Base-by-base conservation (phyloP, 92 coral and sea anemone genomes). In the Palythoa grandis region DNA sequence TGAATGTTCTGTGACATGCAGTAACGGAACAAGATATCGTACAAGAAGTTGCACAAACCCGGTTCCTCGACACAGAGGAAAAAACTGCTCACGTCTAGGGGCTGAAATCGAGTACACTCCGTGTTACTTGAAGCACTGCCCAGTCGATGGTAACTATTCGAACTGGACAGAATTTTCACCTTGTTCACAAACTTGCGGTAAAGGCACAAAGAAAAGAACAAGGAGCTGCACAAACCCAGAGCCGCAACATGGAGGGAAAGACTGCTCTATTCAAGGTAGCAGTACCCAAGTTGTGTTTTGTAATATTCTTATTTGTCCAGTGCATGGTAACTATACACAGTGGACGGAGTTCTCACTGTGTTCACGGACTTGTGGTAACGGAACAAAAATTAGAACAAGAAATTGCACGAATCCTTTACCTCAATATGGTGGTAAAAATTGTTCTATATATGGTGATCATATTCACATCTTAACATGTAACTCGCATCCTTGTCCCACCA, bases 281-380 rank as follows among this genome's bases (percentile, higher is more conserved):
- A 52, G 40, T 66, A 50, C 58, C 17, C 71, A 83, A 15, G 52
- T 35, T 66, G 78, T 66, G 4, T 13, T 82, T 5, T 88, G 91
- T n/a, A 39, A 61, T 63, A 40, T 38, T 11, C n/a, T n/a, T 5
- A 78, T 76, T 1, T 88, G 91, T 76, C 91, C 91, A 39, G 25
- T 88, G 11, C 87, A 88, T 70, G 91, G 91, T 4, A 84, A 84
- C 37, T 89, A 69, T 71, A 52, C 88, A 16, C 80, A 89, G n/a
- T 89, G 91, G 91, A 52, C 88, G 14, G 67, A 54, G 10, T 89
- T 89, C 57, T 39, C 82, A 10, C 23, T 14, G 12, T 89, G 91
- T 60, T 54, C 85, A 5, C 78, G 43, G 2, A 68, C 91, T 0
- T 89, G 91, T 24, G 91, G 91, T 8, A 77, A 84, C 24, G 91